phyloP scores from a whole-genome alignment of 2,113 vertebrate genomes.

The Brachypodius melanocephalos region DNA sequence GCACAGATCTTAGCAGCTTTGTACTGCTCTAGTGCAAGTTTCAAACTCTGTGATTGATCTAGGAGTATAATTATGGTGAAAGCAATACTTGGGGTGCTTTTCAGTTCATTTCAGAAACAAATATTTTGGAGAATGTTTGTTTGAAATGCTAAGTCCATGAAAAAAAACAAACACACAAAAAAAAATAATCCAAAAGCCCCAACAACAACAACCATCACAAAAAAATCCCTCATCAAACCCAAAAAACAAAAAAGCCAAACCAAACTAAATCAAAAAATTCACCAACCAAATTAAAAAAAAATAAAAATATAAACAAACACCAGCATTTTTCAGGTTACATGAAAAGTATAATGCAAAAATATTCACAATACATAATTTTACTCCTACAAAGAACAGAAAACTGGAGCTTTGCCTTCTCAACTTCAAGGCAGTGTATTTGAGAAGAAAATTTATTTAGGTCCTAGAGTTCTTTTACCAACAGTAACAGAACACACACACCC shows the following conservation, averaged over 20 bases:
- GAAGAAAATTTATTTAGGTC: neutral
- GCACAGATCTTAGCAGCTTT: neutral
- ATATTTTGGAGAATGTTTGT: neutral
- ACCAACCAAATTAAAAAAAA: too few relatives aligned
- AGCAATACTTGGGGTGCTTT: fast-evolving
- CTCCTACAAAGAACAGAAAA: neutral
- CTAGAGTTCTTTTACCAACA: neutral
- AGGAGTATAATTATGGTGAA: neutral
- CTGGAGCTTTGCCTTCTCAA: neutral
- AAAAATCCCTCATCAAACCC: neutral
- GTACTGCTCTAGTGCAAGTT: neutral
- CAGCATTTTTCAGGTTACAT: neutral
- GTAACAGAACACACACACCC: neutral
- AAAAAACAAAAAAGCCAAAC: neutral
- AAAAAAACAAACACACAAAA: too few relatives aligned
- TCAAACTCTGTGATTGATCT: neutral
- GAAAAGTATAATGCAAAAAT: neutral
- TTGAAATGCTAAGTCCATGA: neutral
- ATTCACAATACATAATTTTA: neutral
- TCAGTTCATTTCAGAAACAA: neutral
- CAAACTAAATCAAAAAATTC: neutral
- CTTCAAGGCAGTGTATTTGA: neutral
- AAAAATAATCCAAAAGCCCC: fast-evolving
- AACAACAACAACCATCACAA: neutral
- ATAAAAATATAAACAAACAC: neutral